These are phyloP conservation scores for Gila robusta DNA, from an alignment of 2,797 vertebrate species.

Conservation along the genomic window DNA sequence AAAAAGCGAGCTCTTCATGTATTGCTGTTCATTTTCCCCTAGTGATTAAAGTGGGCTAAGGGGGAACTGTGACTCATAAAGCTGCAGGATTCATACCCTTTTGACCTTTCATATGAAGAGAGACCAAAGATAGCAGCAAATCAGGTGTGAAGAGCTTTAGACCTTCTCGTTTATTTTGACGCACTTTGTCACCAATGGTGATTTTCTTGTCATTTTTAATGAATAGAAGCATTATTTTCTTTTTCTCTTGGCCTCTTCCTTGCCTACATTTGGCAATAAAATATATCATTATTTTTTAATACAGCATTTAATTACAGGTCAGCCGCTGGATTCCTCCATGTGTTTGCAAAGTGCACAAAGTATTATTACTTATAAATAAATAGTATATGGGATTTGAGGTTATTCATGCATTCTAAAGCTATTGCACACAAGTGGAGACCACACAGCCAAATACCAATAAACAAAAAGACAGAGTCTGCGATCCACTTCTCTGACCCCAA, in stretches of 20 bases:
- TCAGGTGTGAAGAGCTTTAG: conserved; percentile 27
- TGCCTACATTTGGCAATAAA: neutral
- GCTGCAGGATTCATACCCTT: conserved; percentile 38
- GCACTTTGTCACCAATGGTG: neutral
- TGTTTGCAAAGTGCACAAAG: conserved; percentile 6
- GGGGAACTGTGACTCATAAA: conserved; percentile 56
- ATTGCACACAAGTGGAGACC: neutral
- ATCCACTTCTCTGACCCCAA: neutral
- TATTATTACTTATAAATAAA: neutral
- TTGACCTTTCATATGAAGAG: conserved; percentile 37
- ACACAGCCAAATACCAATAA: conserved; percentile 5
- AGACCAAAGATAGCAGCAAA: neutral
- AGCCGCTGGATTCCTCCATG: neutral
- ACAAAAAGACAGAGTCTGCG: neutral
- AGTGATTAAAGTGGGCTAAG: conserved; percentile 40
- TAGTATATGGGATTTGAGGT: neutral
- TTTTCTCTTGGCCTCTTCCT: neutral
- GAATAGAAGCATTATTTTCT: neutral
- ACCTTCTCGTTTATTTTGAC: neutral
- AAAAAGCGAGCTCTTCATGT: conserved; percentile 40
- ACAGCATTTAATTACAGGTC: neutral
- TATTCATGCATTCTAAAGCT: neutral
- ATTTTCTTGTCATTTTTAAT: conserved; percentile 8
- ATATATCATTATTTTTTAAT: neutral
- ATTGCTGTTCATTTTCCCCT: conserved; percentile 43